Evolutionary conservation across 2,797 vertebrate genomes (phyloP).

Genomic region (Darevskia mixta): DNA sequence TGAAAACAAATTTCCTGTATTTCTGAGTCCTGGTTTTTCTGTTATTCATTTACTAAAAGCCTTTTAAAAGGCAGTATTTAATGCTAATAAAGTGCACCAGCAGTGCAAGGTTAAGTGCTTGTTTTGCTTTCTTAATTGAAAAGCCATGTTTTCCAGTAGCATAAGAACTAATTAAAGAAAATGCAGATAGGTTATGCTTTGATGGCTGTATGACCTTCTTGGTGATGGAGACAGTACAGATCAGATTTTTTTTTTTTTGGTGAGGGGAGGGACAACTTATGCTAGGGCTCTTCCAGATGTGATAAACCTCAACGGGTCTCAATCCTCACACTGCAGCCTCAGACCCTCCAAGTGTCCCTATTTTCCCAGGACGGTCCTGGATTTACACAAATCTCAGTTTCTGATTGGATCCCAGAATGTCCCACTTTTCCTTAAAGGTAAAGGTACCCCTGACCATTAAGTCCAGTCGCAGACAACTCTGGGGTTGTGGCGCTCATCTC

Average conservation of each 20-base stretch:
- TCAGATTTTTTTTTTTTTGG: neutral
- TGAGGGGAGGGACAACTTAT: neutral
- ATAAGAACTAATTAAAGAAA: conserved; percentile 12
- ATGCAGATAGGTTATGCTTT: neutral
- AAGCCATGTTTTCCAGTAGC: conserved; percentile 26
- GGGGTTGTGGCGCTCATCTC: no score
- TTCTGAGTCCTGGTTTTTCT: neutral
- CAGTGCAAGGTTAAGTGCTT: neutral
- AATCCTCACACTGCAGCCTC: neutral
- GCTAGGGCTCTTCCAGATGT: neutral
- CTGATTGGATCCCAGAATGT: no score
- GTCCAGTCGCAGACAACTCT: no score
- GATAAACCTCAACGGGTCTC: neutral
- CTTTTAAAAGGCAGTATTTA: conserved; percentile 31
- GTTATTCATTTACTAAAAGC: conserved; percentile 14
- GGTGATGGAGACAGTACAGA: neutral
- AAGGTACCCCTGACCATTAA: no score
- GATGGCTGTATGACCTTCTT: neutral
- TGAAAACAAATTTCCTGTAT: conserved; percentile 20
- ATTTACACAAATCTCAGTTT: no score
- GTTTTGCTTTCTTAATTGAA: conserved; percentile 4
- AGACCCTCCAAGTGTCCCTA: no score
- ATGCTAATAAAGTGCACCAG: conserved; percentile 28
- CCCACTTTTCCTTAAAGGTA: no score
- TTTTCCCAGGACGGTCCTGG: no score